Evolutionary conservation across 2,113 vertebrate genomes (phyloP).

Genomic region (Motacilla alba): DNA sequence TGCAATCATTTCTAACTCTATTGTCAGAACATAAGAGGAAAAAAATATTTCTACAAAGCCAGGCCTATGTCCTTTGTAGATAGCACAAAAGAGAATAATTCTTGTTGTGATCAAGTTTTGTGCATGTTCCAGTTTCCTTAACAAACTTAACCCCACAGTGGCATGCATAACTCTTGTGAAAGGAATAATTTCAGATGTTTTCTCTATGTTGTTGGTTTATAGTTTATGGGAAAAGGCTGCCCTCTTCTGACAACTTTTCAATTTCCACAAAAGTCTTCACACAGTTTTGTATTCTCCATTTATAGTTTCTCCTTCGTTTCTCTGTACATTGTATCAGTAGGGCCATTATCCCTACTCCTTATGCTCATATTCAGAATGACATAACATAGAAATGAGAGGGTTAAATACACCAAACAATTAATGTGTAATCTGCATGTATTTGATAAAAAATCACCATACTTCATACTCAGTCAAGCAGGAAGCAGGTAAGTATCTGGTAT

Average conservation of each 20-base stretch:
- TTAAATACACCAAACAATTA: neutral
- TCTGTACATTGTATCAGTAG: neutral
- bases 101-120: neutral
- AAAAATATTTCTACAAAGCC: neutral
- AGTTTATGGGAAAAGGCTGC: constrained; percentile 61
- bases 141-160: neutral
- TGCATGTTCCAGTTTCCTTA: neutral
- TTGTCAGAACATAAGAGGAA: neutral
- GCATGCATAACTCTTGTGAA: neutral
- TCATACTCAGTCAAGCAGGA: neutral
- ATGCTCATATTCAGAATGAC: neutral
- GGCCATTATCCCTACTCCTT: neutral
- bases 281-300: neutral
- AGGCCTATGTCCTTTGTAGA: neutral
- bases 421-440: neutral
- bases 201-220: neutral
- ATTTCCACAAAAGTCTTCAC: neutral
- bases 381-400: neutral
- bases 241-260: constrained; percentile 56
- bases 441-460: neutral
- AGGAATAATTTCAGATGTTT: neutral
- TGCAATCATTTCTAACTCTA: neutral
- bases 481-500: neutral
- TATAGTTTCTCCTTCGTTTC: neutral
- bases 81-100: neutral